Base-by-base conservation (phyloP, 2,888 invertebrate species). In the Melitaea athalia region DNA sequence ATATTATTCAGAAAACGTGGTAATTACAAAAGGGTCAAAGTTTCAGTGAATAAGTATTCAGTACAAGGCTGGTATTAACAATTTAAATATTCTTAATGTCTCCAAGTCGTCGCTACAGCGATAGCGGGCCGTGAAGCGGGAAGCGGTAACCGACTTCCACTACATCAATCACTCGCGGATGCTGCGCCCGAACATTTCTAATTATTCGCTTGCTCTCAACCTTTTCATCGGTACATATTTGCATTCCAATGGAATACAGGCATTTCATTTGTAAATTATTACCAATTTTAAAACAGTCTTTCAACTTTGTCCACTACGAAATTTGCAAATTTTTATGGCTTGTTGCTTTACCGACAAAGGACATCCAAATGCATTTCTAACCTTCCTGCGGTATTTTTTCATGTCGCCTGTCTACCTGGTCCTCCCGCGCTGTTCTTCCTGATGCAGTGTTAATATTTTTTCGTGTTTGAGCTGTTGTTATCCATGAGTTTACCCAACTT, bases 1-100 rank as follows among this genome's bases (percentile, higher is more conserved):
- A 57, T 57, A 57, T 57, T 57, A 57, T 57, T 57, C 38, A 49
- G 42, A 38, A 67, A 69, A 70, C 75, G 73, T 71, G 75, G 78
- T 77, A 78, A 80, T 83, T 82, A 78, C 81, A 77, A 83, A 85
- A 84, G 85, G 80, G 83, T 80, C 81, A 80, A 89, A 88, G 81
- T 89, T 89, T 85, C 76, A 79, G 79, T 83, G 85, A 89, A 88
- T 91, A 89, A 89, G 91, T 91, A 91, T 91, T 92, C 92, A 91
- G 90, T 91, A 88, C 91, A 89, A 87, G 87, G 78, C 82, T 88
- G 88, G 83, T 91, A 92, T 92, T 91, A 92, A 91, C 89, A 92
- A 91, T 92, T 91, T 91, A 92, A 92, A 92, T 92, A 91, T 91
- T 90, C 87, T 89, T 92, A 91, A 92, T 92, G 92, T 92, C 88